Conservation (phyloP, 1,140 invertebrate species). For the Ectropis grisescens region DNA sequence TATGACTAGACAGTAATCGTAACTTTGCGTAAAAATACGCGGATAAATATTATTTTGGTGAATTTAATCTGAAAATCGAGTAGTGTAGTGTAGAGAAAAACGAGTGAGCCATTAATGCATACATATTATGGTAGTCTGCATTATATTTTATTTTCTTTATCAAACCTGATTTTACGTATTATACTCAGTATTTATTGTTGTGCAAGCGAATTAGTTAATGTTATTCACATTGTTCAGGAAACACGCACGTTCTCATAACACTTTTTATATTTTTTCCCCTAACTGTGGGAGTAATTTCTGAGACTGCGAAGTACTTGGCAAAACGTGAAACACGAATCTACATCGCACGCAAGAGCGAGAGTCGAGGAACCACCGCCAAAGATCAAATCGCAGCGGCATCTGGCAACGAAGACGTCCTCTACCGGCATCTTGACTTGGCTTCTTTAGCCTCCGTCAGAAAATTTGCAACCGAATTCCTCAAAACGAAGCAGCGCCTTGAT, state of each 20-base stretch:
- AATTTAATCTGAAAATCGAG: too few species aligned
- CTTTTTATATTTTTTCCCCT: too few species aligned
- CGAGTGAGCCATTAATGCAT: too few species aligned
- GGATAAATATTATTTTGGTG: too few species aligned
- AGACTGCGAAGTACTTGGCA: slow-evolving; percentile 14
- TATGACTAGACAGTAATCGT: too few species aligned
- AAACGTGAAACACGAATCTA: slow-evolving; percentile 80
- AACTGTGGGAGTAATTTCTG: slow-evolving; percentile 82
- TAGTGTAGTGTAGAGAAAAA: too few species aligned
- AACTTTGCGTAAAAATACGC: too few species aligned
- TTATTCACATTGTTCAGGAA: slow-evolving; percentile 81
- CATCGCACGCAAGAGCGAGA: slow-evolving; percentile 84
- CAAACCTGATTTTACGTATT: too few species aligned
- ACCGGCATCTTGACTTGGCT: slow-evolving; percentile 76
- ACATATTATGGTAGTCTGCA: too few species aligned
- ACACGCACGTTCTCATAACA: slow-evolving; percentile 80
- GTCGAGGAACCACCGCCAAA: slow-evolving; percentile 39
- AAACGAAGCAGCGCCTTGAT: slow-evolving; percentile 75
- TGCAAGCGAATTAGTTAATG: too few species aligned
- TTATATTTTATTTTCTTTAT: too few species aligned
- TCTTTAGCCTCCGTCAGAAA: slow-evolving; percentile 77
- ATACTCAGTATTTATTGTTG: too few species aligned
- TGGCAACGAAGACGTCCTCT: slow-evolving; percentile 49
- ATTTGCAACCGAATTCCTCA: slow-evolving; percentile 77
- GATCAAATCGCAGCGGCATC: slow-evolving; percentile 56